Percentiles rank a stretch among this genome's conserved stretches.
phyloP scores from a whole-genome alignment of 2,797 vertebrate genomes.

The Mus caroli region DNA sequence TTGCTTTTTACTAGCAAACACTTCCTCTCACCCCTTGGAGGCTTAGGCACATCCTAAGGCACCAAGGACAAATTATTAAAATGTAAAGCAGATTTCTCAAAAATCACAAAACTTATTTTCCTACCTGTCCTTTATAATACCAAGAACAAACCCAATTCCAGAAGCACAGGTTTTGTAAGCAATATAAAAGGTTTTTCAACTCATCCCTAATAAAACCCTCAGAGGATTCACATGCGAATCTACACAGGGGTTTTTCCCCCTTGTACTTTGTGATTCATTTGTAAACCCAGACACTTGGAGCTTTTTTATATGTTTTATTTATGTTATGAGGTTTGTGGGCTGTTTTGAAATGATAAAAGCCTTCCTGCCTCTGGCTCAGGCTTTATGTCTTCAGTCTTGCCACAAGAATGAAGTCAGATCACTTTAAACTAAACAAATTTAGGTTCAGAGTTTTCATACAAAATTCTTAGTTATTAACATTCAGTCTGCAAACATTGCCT shows the following conservation, averaged over 20 bases:
- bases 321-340: slow-evolving; percentile 19
- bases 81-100: slow-evolving; percentile 21
- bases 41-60: not conserved
- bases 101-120: not conserved
- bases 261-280: slow-evolving; percentile 48
- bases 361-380: slow-evolving; percentile 1
- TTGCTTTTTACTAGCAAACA: not conserved
- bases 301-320: slow-evolving; percentile 66
- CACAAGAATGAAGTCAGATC: slow-evolving; percentile 55
- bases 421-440: slow-evolving; percentile 58
- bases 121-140: not conserved
- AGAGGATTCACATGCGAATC: not conserved
- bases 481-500: slow-evolving; percentile 10
- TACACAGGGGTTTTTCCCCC: not conserved
- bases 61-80: slow-evolving; percentile 6
- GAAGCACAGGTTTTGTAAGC: not conserved
- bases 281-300: slow-evolving; percentile 6
- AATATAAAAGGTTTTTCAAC: slow-evolving; percentile 36
- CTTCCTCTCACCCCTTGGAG: not conserved
- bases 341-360: slow-evolving; percentile 61
- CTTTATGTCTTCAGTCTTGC: slow-evolving; percentile 34
- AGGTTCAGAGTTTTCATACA: slow-evolving; percentile 52
- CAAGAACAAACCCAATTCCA: not conserved
- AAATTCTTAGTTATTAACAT: slow-evolving; percentile 66
- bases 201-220: not conserved